Evolutionary conservation across 2,113 vertebrate species (phyloP).

Genomic region (Pongo pygmaeus): DNA sequence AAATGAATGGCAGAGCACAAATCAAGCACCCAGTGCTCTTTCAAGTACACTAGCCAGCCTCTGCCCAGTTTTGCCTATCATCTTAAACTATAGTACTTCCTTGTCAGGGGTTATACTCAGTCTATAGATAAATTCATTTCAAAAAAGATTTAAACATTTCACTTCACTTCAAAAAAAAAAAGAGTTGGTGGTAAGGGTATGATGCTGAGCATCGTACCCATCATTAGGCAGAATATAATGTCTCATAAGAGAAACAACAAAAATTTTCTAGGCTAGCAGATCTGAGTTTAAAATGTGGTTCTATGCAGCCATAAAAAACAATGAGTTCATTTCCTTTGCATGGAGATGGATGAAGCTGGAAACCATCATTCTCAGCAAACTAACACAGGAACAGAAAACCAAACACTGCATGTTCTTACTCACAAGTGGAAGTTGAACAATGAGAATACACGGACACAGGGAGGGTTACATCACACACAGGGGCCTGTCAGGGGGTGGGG

Average conservation of each 20-base stretch:
- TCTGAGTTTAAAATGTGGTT: too few species aligned
- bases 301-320: too few species aligned
- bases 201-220: background rate
- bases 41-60: background rate
- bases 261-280: background rate
- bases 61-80: background rate
- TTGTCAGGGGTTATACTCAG: background rate
- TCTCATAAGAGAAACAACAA: background rate
- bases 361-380: too few species aligned
- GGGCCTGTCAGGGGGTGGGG: too few species aligned
- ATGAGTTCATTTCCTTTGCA: too few species aligned
- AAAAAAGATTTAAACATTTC: background rate
- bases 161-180: background rate
- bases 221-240: background rate
- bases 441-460: too few species aligned
- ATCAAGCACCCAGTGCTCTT: background rate
- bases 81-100: constrained; percentile 18
- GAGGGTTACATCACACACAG: too few species aligned
- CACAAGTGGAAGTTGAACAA: too few species aligned
- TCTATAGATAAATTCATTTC: background rate
- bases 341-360: too few species aligned
- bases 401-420: too few species aligned
- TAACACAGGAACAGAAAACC: too few species aligned
- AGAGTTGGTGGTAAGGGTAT: background rate
- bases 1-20: background rate